Conservation (phyloP, 2,797 vertebrate genomes). For the Anabas testudineus region DNA sequence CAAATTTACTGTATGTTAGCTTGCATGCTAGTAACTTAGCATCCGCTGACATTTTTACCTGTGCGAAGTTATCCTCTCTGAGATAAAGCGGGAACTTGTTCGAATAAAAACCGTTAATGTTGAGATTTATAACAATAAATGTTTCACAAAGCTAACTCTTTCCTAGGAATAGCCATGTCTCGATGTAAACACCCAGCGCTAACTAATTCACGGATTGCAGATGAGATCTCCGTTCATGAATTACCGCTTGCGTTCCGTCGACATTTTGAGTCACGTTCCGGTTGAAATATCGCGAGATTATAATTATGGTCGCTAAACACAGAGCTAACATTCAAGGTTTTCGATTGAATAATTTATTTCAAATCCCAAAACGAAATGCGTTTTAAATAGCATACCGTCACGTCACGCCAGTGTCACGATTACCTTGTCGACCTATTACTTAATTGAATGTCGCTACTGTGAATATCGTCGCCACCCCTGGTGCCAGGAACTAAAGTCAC, state of each 20-base stretch:
- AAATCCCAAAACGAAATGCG: not conserved
- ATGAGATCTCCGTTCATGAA: constrained; percentile 75
- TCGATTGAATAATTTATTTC: not conserved
- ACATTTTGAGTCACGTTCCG: constrained; percentile 84
- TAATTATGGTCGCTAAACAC: accelerated
- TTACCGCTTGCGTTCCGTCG: constrained; percentile 75
- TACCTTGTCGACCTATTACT: accelerated
- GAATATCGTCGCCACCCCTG: accelerated
- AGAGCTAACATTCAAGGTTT: not conserved
- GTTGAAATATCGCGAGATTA: constrained; percentile 67
- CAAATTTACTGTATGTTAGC: constrained; percentile 64
- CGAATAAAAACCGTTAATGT: constrained; percentile 45
- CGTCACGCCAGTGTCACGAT: accelerated
- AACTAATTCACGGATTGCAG: constrained; percentile 67
- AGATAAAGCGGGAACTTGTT: constrained; percentile 35
- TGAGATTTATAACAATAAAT: constrained; percentile 26
- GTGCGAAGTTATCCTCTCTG: constrained; percentile 67
- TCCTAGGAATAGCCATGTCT: constrained; percentile 55
- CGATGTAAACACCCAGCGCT: constrained; percentile 25
- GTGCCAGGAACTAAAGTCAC: constrained; percentile 59
- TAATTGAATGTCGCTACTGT: not conserved
- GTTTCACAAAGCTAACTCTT: constrained; percentile 39
- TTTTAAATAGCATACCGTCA: not conserved
- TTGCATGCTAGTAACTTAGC: constrained; percentile 68
- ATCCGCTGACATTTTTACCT: constrained; percentile 76